Evolutionary conservation across 2,797 vertebrate species (phyloP).

Genomic region (Silurus lanzhouensis): DNA sequence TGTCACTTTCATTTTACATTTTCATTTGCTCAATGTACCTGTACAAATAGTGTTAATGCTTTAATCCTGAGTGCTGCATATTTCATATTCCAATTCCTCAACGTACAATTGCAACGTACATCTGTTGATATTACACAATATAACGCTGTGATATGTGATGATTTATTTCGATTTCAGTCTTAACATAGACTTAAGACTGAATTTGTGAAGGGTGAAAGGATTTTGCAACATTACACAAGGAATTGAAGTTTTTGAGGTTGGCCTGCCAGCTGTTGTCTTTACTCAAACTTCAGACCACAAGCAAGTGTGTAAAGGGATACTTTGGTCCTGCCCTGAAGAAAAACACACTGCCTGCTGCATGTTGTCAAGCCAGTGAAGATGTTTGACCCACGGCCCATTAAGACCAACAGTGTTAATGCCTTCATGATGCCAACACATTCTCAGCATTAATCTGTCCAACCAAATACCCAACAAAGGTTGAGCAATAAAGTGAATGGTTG

Average conservation of each 20-base stretch:
- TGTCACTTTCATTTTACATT: background rate
- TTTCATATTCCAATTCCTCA: background rate
- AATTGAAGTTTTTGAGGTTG: background rate
- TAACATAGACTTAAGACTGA: background rate
- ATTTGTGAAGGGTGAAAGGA: background rate
- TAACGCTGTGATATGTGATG: background rate
- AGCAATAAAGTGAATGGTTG: background rate
- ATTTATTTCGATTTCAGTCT: background rate
- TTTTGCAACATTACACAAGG: background rate
- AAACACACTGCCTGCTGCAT: constrained; percentile 44
- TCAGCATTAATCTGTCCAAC: constrained; percentile 4
- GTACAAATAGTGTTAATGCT: background rate
- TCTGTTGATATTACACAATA: background rate
- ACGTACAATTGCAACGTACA: background rate
- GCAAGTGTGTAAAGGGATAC: constrained; percentile 29
- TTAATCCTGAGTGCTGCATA: background rate
- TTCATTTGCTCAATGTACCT: background rate
- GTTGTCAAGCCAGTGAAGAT: constrained; percentile 53
- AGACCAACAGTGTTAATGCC: constrained; percentile 30
- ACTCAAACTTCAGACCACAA: constrained; percentile 23
- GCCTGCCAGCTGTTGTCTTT: constrained; percentile 37
- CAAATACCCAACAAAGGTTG: constrained; percentile 11
- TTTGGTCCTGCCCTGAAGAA: constrained; percentile 38
- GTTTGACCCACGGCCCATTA: constrained; percentile 59
- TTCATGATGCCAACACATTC: constrained; percentile 35